Conservation (phyloP, 2,797 vertebrate species). For the Huso huso region DNA sequence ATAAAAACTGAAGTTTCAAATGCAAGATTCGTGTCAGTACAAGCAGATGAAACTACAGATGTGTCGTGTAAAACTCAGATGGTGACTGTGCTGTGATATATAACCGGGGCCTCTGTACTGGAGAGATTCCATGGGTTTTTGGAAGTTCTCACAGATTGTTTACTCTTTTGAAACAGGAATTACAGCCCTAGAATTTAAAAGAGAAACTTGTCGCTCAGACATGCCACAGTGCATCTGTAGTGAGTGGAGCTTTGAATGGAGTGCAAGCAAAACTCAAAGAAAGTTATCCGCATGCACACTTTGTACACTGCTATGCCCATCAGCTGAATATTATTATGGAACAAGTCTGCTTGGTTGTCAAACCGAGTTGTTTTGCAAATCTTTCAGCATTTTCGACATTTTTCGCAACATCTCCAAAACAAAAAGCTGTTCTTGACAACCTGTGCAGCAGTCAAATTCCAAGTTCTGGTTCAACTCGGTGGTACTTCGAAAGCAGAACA, state of each 20-base stretch:
- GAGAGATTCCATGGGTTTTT: not conserved
- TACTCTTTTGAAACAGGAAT: not conserved
- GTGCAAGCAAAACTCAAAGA: too few species aligned
- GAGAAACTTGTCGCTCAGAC: not conserved
- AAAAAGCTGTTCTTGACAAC: too few species aligned
- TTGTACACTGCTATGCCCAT: not conserved
- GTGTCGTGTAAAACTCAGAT: not conserved
- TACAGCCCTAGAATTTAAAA: not conserved
- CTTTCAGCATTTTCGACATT: not conserved
- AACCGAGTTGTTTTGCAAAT: not conserved
- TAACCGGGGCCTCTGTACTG: not conserved
- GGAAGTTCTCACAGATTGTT: not conserved
- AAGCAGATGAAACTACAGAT: not conserved
- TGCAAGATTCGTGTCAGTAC: not conserved
- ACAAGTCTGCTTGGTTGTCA: not conserved
- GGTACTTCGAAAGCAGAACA: too few species aligned
- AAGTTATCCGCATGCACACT: too few species aligned
- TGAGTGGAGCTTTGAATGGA: too few species aligned
- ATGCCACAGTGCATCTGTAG: too few species aligned
- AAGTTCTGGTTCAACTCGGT: too few species aligned
- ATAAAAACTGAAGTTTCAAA: not conserved
- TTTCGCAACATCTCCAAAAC: too few species aligned
- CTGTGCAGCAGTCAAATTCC: too few species aligned
- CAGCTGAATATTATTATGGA: not conserved
- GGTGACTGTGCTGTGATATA: not conserved